phyloP scores from a whole-genome alignment of 2,888 invertebrate species.

The Conops quadrifasciatus region DNA sequence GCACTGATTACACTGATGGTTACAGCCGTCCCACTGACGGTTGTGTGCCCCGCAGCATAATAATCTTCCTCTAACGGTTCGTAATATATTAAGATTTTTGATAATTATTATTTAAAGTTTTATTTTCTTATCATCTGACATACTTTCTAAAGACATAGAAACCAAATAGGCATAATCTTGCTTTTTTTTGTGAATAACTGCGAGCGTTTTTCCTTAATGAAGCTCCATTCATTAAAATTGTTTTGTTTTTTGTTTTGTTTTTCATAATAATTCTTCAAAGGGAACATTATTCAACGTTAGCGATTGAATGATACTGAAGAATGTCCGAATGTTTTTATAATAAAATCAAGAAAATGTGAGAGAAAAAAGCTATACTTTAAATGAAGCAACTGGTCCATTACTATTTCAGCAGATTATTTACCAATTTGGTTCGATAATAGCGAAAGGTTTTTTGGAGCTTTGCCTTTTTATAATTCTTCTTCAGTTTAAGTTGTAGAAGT shows the following conservation, averaged over 20 bases:
- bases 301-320: too few relatives aligned
- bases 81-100: constrained; percentile 3
- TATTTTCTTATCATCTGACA: constrained; percentile 9
- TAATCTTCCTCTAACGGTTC: neutral
- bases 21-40: too few relatives aligned
- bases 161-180: neutral
- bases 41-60: neutral
- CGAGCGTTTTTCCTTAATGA: constrained; percentile 3
- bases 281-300: neutral
- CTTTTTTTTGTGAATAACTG: neutral
- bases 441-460: too few relatives aligned
- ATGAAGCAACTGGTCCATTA: too few relatives aligned
- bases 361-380: too few relatives aligned
- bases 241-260: neutral
- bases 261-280: neutral
- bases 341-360: too few relatives aligned
- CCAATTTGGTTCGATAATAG: too few relatives aligned
- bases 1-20: too few relatives aligned
- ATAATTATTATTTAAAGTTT: constrained; percentile 6
- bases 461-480: too few relatives aligned
- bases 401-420: too few relatives aligned
- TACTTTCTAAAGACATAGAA: neutral
- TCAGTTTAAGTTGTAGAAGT: too few relatives aligned
- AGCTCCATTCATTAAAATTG: constrained; percentile 2
- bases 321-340: too few relatives aligned